Evolutionary conservation across 2,888 invertebrate species (phyloP), one percentile per base, ranked within the genome.

Genomic region (Cerceris rybyensis): DNA sequence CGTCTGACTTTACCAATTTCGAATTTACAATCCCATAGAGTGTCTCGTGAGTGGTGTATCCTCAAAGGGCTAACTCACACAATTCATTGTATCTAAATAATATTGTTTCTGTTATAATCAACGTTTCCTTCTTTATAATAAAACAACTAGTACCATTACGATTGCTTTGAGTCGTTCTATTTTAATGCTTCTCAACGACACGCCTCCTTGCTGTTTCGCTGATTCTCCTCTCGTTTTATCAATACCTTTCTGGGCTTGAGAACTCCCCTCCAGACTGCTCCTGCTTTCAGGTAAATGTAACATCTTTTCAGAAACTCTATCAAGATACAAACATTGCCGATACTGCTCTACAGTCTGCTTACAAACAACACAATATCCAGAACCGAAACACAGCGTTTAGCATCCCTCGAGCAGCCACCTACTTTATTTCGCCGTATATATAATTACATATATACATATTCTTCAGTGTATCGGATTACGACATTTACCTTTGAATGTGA

Each of bases 261-360:
- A 59, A 13, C 17, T 39, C 28, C 58, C 63, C 52, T 50, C 59
- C 46, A 66, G 28, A 59, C 64, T 63, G 65, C 65, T 75, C 71
- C 79, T 72, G 85, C 80, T 86, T 83, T 74, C 86, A 83, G 86
- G 82, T 86, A 82, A 83, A 86, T 74, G 68, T 78, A 67, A 43
- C 75, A 70, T 72, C 59, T 80, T 81, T 78, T 67, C 75, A 77
- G 75, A 78, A 70, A 57, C 78, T 49, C 60, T 61, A 55, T 59
- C 67, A 60, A 57, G 39, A 49, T 50, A 75, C 58, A 55, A 59
- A 76, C 75, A 72, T 57, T 70, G 70, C 73, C 49, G 70, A 58
- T 68, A 80, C 58, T 17, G 64, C 67, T 80, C 49, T 72, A 58
- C 49, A 72, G 52, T 78, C 71, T 57, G 86, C 88, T 88, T 88